Percentiles rank a stretch among this genome's conserved stretches.
Evolutionary conservation across 2,888 invertebrate genomes (phyloP).

Genomic region (Ectemnius continuus): DNA sequence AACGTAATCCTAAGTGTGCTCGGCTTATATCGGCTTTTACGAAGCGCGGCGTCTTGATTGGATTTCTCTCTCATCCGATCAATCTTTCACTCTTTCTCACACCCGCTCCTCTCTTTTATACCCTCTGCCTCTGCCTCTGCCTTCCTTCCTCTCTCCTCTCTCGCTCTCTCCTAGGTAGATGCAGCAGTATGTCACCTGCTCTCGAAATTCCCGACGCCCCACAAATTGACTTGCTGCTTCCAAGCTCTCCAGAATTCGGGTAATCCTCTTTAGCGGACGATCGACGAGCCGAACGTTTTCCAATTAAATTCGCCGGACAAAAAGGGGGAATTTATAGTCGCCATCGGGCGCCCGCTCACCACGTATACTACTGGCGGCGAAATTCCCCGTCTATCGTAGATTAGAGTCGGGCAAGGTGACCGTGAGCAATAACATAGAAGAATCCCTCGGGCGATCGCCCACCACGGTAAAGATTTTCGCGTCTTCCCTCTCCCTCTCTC

Average conservation of each 20-base stretch:
- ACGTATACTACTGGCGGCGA: too few relatives aligned
- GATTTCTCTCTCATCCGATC: conserved; percentile 37
- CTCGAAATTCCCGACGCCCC: conserved; percentile 26
- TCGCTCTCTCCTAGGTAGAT: not conserved
- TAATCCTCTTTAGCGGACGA: conserved; percentile 16
- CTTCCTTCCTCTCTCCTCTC: too few relatives aligned
- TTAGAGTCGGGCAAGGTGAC: not conserved
- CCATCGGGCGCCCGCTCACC: too few relatives aligned
- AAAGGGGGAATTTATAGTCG: too few relatives aligned
- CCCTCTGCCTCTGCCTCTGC: too few relatives aligned
- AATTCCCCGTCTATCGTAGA: conserved; percentile 1
- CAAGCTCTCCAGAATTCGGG: conserved; percentile 20
- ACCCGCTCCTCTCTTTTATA: too few relatives aligned
- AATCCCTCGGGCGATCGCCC: not conserved
- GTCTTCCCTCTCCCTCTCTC: too few relatives aligned
- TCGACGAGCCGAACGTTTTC: conserved; percentile 7
- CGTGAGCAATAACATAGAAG: too few relatives aligned
- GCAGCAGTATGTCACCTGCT: conserved; percentile 26
- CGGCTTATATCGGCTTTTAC: conserved; percentile 13
- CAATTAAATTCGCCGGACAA: too few relatives aligned
- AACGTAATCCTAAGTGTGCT: conserved; percentile 24
- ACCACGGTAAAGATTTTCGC: not conserved
- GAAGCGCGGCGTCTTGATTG: conserved; percentile 32
- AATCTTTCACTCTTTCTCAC: conserved; percentile 2
- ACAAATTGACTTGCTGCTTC: conserved; percentile 24